Evolutionary conservation across 1,140 invertebrate genomes (phyloP), one percentile per base, ranked within the genome.

Genomic region (Macrobrachium rosenbergii): DNA sequence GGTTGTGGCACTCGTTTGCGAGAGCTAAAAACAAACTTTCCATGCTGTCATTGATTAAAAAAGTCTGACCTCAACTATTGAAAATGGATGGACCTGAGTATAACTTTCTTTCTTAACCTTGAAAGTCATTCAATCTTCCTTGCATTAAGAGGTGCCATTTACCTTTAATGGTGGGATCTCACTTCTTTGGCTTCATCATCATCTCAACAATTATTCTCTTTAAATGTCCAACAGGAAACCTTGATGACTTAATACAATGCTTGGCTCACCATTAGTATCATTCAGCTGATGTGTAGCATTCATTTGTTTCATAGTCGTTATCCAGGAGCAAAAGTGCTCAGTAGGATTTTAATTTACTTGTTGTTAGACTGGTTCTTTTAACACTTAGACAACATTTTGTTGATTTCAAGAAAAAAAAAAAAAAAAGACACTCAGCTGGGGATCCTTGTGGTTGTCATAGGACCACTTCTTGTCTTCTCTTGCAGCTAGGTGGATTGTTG

Each of bases 401-500:
- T 19, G 21, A 5, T 81, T 37, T 45, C 62, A 81, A 45, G 63
- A 81, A 45, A 37, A 37, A 37, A 3, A 37, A 37, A 37, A 37
- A 37, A 37, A 37, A n/a, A 21, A 45, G 62, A 77, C 37, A 85
- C 63, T 78, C 75, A 69, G 83, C 83, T 69, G 62, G 83, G 28
- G 67, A 80, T 85, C 23, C 83, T 69, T 17, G 77, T 64, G 78
- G 63, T 80, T 79, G 67, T 80, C 63, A 60, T 63, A 37, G 77
- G 77, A 80, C 77, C 60, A 62, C 78, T 52, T 58, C 75, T 82
- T 82, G 45, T 82, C 80, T 81, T 78, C 72, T 87, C 86, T 72
- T 85, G 75, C 69, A 82, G 80, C 79, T 88, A 88, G 86, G 86
- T 88, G 86, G 86, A 82, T 76, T 88, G 86, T 88, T 88, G 82